Evolutionary conservation across 2,797 vertebrate genomes (phyloP).

Genomic region (Microctenopoma lineatum): DNA sequence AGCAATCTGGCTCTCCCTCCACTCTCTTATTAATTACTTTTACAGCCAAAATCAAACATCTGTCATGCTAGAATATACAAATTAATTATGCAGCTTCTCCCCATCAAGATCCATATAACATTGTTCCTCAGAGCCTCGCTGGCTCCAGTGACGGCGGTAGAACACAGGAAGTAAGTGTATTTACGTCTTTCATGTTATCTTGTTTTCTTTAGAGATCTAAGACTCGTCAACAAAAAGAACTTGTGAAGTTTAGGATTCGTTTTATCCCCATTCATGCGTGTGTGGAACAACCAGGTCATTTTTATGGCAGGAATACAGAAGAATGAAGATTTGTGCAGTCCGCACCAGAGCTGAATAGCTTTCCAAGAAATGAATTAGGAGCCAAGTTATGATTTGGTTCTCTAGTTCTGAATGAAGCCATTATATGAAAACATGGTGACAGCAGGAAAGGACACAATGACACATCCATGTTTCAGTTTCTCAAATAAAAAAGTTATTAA

Average conservation of each 20-base stretch:
- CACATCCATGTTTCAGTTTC: too few relatives aligned
- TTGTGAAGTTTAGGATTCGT: not conserved
- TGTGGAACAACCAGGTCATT: too few relatives aligned
- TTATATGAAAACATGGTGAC: too few relatives aligned
- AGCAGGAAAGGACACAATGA: too few relatives aligned
- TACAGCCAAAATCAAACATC: conserved; percentile 88
- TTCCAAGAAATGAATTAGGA: too few relatives aligned
- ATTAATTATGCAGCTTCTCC: conserved; percentile 88
- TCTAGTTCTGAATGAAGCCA: too few relatives aligned
- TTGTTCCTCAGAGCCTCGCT: conserved; percentile 50
- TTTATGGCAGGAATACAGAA: too few relatives aligned
- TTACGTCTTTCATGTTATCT: not conserved
- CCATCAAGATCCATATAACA: conserved; percentile 78
- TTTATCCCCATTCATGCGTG: not conserved
- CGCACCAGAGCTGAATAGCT: too few relatives aligned
- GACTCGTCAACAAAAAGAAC: not conserved
- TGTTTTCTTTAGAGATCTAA: conserved; percentile 25
- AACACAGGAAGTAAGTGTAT: not conserved
- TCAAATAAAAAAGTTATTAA: too few relatives aligned
- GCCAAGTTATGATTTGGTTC: too few relatives aligned
- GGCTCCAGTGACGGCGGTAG: conserved; percentile 20
- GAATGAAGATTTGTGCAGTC: too few relatives aligned
- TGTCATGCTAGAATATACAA: conserved; percentile 87
- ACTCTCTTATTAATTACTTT: conserved; percentile 87
- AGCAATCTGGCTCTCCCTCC: conserved; percentile 85